phyloP scores from a whole-genome alignment of 2,797 vertebrate genomes.

The Spea hammondii region DNA sequence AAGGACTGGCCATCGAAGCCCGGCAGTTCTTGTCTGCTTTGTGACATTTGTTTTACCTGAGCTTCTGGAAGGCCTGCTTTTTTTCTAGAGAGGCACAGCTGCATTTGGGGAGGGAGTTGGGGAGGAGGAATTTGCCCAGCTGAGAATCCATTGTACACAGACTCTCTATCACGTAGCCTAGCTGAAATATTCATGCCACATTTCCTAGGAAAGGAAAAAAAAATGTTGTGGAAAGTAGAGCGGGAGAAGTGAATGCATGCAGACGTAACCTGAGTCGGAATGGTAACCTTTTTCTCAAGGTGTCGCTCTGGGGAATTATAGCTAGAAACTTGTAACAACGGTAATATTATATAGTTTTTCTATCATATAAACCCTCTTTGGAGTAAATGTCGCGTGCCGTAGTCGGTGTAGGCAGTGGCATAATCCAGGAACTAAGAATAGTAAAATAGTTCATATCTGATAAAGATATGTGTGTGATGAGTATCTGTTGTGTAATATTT shows the following conservation, averaged over 20 bases:
- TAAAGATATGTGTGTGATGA: too few relatives aligned
- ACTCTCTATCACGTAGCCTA: constrained; percentile 57
- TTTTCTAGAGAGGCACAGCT: background rate
- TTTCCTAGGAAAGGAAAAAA: constrained; percentile 1
- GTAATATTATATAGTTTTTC: too few relatives aligned
- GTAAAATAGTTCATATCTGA: too few relatives aligned
- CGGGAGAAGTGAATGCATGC: background rate
- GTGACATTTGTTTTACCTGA: background rate
- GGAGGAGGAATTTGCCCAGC: constrained; percentile 4
- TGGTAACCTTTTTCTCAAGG: background rate
- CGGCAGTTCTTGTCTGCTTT: too few relatives aligned
- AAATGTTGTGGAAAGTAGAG: background rate
- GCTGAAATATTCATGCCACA: constrained; percentile 7
- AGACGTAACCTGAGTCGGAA: background rate
- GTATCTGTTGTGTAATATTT: too few relatives aligned
- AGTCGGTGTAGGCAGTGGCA: too few relatives aligned
- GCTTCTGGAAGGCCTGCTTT: background rate
- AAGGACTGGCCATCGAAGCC: too few relatives aligned
- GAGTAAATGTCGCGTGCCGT: too few relatives aligned
- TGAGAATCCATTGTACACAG: constrained; percentile 56
- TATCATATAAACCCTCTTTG: too few relatives aligned
- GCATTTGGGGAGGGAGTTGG: background rate
- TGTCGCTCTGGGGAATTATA: too few relatives aligned
- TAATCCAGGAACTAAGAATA: too few relatives aligned
- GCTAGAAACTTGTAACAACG: too few relatives aligned